A percentile compares a stretch with the other conserved stretches of the same genome.
These are phyloP conservation scores for Chloebia gouldiae DNA, from an alignment of 2,113 vertebrate genomes.

Conservation along the genomic window DNA sequence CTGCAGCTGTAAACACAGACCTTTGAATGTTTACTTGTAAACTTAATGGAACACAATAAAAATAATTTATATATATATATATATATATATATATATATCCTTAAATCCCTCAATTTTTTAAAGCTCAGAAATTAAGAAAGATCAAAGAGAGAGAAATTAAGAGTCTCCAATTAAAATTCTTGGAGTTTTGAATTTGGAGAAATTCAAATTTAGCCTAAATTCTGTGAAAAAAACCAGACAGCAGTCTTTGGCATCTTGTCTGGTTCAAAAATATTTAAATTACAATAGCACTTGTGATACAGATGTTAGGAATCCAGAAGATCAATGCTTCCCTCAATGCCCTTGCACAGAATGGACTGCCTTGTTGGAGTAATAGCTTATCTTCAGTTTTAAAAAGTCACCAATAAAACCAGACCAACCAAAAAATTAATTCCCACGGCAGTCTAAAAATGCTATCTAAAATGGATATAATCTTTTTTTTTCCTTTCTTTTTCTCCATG, in stretches of 20 bases:
- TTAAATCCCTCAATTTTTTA: background rate
- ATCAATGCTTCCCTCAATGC: background rate
- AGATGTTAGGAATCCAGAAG: background rate
- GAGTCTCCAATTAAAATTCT: background rate
- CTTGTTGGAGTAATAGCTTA: background rate
- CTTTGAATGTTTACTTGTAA: background rate
- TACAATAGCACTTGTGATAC: background rate
- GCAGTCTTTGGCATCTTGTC: background rate
- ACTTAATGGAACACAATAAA: background rate
- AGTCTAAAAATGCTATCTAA: background rate
- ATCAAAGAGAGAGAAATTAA: background rate
- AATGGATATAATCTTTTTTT: background rate
- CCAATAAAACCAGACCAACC: background rate
- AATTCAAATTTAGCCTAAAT: background rate
- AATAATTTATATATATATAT: background rate
- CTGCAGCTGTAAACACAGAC: background rate
- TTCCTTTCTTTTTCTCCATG: background rate
- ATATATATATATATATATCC: too few species aligned
- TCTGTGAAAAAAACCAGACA: background rate
- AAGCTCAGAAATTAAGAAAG: background rate
- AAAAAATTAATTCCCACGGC: background rate
- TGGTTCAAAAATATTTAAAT: background rate
- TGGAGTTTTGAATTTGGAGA: background rate
- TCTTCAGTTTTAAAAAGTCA: background rate
- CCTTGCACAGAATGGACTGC: background rate